These are phyloP conservation scores for Cochlearius cochlearius DNA, from an alignment of 2,113 vertebrate genomes.

Conservation along the genomic window DNA sequence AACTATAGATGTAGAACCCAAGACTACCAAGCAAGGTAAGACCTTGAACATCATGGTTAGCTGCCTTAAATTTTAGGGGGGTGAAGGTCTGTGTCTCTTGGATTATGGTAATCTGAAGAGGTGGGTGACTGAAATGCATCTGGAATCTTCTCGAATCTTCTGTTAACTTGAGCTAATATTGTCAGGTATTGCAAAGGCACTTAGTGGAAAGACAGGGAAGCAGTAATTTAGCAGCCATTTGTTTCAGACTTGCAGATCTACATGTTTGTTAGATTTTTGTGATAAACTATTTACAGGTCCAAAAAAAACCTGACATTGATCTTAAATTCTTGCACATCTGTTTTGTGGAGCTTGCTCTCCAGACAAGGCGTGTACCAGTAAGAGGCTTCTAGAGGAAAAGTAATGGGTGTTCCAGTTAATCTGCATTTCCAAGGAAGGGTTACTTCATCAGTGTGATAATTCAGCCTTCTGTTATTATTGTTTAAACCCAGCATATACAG, in stretches of 20 bases:
- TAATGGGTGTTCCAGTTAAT: neutral
- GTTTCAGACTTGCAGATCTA: neutral
- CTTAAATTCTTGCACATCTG: neutral
- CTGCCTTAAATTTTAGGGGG: neutral
- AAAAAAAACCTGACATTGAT: neutral
- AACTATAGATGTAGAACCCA: neutral
- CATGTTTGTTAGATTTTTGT: neutral
- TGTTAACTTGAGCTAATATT: neutral
- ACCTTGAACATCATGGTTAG: neutral
- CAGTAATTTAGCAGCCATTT: neutral
- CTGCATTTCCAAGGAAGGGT: neutral
- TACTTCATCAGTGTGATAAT: neutral
- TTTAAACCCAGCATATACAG: neutral
- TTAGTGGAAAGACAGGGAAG: neutral
- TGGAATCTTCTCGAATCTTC: neutral
- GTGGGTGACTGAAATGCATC: neutral
- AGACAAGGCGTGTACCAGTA: neutral
- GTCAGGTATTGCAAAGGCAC: neutral
- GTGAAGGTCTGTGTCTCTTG: neutral
- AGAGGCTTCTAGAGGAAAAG: neutral
- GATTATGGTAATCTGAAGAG: neutral
- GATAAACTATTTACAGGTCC: neutral
- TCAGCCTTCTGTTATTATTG: neutral
- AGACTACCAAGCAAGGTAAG: slow-evolving; percentile 22
- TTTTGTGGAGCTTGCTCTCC: neutral